Base-by-base conservation (phyloP, 2,797 vertebrate genomes). In the Chrysocyon brachyurus region DNA sequence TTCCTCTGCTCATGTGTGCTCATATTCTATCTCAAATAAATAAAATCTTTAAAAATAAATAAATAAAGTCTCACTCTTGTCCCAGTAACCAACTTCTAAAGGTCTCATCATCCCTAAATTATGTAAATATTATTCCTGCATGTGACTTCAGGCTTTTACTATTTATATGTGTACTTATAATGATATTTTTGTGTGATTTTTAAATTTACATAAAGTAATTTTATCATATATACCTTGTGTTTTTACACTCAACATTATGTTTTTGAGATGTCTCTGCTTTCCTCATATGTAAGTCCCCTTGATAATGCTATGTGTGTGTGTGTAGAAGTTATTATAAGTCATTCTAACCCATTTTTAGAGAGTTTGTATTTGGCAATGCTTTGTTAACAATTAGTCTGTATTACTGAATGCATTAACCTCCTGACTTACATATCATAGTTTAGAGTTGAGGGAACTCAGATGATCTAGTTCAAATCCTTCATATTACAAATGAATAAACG, bases 281-380 rank as follows among this genome's bases (percentile, higher is more conserved):
- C 21, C 22, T 4, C 21, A 15, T 57, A 68, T 81, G 72, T 94
- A 70, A 82, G 28, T 24, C 19, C 7, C 54, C 21, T 86, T 72
- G 12, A 17, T 83, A 83, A 86, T 93, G n/a, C 10, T 72, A 40
- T 33, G 46, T 82, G 2, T 26, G 75, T 26, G 75, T 70, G 46
- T 73, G 17, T 68, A 36, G 54, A 73, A 57, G 22, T 57, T 89
- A 17, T 63, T 75, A 57, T 68, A 85, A 89, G 21, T 87, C n/a
- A 92, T 73, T 95, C 22, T 82, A 72, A 66, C 22, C 6, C 92
- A 83, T 87, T 96, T 96, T 90, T 64, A 82, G 79, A 86, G 78
- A 59, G 28, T 33, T 56, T 78, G 19, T 63, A 90, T 57, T 86
- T 92, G 36, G 22, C 2, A 56, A 19, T 90, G 59, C 7, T 46